Evolutionary conservation across 2,888 invertebrate species (phyloP).

Genomic region (Meiosimyza platycephala): DNA sequence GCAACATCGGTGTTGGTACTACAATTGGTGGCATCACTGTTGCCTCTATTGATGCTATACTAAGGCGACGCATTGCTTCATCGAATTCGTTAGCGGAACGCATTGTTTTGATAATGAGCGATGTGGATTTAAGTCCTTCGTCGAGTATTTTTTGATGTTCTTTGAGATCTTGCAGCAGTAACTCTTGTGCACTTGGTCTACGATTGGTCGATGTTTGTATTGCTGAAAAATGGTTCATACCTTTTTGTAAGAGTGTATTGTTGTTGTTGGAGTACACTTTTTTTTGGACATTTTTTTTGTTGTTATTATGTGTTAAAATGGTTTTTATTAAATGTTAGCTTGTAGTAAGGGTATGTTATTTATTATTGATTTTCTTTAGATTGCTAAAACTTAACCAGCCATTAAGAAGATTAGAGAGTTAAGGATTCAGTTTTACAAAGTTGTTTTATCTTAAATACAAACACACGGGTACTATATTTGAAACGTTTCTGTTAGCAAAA

Average conservation of each 20-base stretch:
- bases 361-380: no score
- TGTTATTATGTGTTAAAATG: no score
- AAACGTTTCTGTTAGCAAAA: no score
- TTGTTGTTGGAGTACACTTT: constrained; percentile 38
- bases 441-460: no score
- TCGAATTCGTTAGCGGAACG: constrained; percentile 66
- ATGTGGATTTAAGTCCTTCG: constrained; percentile 65
- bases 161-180: constrained; percentile 57
- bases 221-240: constrained; percentile 40
- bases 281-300: constrained; percentile 14
- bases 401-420: no score
- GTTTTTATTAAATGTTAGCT: no score
- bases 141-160: constrained; percentile 60
- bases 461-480: no score
- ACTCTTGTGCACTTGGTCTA: constrained; percentile 56
- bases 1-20: constrained; percentile 56
- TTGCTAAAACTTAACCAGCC: no score
- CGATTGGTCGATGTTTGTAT: constrained; percentile 43
- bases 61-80: constrained; percentile 65
- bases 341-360: no score
- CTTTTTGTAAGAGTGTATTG: constrained; percentile 37
- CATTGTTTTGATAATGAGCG: constrained; percentile 66
- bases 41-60: constrained; percentile 60
- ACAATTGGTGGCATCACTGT: constrained; percentile 54
- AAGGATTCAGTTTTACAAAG: no score